phyloP scores from a whole-genome alignment of 2,797 vertebrate genomes.

The Tangara arthus region DNA sequence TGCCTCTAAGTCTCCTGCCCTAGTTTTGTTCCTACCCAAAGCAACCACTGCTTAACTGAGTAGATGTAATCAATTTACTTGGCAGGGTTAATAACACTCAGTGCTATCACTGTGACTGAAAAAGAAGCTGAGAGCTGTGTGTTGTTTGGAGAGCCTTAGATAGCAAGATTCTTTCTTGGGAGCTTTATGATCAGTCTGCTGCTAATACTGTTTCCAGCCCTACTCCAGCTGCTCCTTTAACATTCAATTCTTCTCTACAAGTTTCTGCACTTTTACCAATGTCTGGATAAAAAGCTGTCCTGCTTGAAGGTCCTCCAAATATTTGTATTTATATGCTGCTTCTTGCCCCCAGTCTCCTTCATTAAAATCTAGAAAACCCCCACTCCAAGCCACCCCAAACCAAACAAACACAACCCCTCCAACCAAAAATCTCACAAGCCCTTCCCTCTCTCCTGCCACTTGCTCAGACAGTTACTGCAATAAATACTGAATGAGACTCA shows the following conservation, averaged over 20 bases:
- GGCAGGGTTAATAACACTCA: neutral
- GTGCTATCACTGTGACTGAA: neutral
- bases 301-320: neutral
- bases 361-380: neutral
- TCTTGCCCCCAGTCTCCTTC: neutral
- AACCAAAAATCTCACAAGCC: neutral
- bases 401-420: neutral
- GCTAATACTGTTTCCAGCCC: neutral
- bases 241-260: neutral
- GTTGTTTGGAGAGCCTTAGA: neutral
- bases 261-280: neutral
- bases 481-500: neutral
- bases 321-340: neutral
- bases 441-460: rapidly evolving
- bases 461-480: neutral
- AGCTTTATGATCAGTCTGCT: neutral
- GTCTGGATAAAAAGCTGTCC: neutral
- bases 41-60: neutral
- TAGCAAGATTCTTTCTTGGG: neutral
- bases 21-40: neutral
- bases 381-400: neutral
- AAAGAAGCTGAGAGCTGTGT: neutral
- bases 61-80: neutral
- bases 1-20: neutral
- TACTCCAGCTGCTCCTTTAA: neutral